Evolutionary conservation across 2,797 vertebrate genomes (phyloP), one percentile per base, ranked within the genome.

Genomic region (Prionace glauca): DNA sequence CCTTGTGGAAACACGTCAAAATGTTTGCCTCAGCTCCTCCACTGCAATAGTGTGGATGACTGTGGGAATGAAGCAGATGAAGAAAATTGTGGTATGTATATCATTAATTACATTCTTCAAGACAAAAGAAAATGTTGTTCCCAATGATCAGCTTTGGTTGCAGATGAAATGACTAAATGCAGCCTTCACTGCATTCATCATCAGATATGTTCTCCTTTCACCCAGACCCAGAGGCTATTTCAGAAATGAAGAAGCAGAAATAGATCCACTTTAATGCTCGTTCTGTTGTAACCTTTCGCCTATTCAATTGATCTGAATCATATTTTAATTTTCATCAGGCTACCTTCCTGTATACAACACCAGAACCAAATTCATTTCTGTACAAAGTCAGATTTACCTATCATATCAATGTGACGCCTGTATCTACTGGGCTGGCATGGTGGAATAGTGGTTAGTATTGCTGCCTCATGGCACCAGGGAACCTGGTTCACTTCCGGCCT

Each of bases 1-100:
- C 98, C 99, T 0, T 99, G 99, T 96, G 99, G 99, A 41, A 99
- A 99, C 96, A 96, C 98, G 96, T 98, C 97, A 0, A 97, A 97
- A 96, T 99, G 99, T 96, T 98, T 99, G 95, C 99, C 99, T 8
- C 99, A 99, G 96, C 97, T 98, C 2, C 98, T 99, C 94, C 99
- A 99, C 96, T 99, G 99, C 95, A 99, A 99, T 0, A 98, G 99
- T 0, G 98, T 98, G 81, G 98, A 99, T 29, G 98, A 99, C 97
- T 99, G 99, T 12, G 98, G 98, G 29, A 99, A 99, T 96, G 97
- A 96, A 18, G 99, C 98, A 0, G 99, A 99, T 0, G 99, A 99
- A 97, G 98, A 99, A 87, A 98, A 99, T 97, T 99, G 99, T 10
- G 99, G 99, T 99, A 97, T 97, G 97, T 97, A 29, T 79, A 95